Evolutionary conservation across 2,797 vertebrate genomes (phyloP), one percentile per base, ranked within the genome.

Genomic region (Dermochelys coriacea): DNA sequence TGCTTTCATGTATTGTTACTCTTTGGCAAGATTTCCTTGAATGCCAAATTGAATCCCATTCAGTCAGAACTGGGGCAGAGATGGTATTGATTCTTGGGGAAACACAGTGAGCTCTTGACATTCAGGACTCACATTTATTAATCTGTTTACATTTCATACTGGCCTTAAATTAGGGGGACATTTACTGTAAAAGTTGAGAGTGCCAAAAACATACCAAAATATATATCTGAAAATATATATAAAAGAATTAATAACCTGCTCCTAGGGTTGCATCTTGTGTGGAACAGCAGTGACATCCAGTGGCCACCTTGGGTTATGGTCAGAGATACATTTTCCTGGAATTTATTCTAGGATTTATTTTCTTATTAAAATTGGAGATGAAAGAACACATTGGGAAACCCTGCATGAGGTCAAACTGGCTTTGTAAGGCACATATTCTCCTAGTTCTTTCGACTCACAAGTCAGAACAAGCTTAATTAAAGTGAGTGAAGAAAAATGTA

Each of bases 241-340:
- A 77, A 45, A 29, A 87, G 83, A 75, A 9, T 31, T n/a, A 21
- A 0, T 18, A 0, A 41, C 1, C 14, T 0, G 3, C 25, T 49
- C 27, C 41, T 91, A 41, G 0, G 0, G 6, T 11, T 84, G 87
- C 31, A 31, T 50, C 16, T 49, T 79, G 50, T 25, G 8, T 95
- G 41, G 96, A 93, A 78, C 89, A 2, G 93, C 80, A 91, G 89
- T 94, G 97, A 93, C 97, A 97, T 89, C 97, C 75, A 78, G 96
- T 97, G 97, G 97, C 85, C 84, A 0, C 11, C 11, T 51, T 88
- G 0, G 0, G 45, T 75, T 91, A 71, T 77, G 19, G 41, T 80
- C 18, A 11, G 57, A 92, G 6, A 77, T 9, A n/a, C 3, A 10
- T n/a, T 0, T 2, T 12, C 57, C 23, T 25, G 41, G 47, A 27